These are phyloP conservation scores for Eulithis testata DNA, from an alignment of 2,888 invertebrate genomes.

Conservation along the genomic window DNA sequence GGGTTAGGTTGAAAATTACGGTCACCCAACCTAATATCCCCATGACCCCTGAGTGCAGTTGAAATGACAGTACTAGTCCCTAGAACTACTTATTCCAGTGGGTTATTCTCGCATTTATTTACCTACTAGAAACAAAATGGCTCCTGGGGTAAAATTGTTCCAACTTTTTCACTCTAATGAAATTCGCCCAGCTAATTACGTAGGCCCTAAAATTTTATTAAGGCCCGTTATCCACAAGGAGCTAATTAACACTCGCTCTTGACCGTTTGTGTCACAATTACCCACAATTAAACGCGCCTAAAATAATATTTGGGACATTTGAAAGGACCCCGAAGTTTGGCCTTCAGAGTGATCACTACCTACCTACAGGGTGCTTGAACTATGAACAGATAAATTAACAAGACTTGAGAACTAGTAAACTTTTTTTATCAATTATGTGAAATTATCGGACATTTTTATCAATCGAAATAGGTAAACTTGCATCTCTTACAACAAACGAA, in stretches of 20 bases:
- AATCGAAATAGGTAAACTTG: no score
- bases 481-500: no score
- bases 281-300: slow-evolving; percentile 57
- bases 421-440: no score
- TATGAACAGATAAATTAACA: background rate
- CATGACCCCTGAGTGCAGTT: background rate
- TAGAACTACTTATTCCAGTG: background rate
- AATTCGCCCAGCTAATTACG: slow-evolving; percentile 39
- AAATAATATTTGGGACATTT: slow-evolving; percentile 56
- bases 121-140: slow-evolving; percentile 20
- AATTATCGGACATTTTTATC: no score
- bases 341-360: slow-evolving; percentile 1
- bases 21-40: background rate
- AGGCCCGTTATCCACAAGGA: slow-evolving; percentile 37
- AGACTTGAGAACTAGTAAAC: no score
- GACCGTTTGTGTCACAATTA: slow-evolving; percentile 51
- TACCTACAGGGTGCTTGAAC: background rate
- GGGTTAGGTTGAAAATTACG: background rate
- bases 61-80: background rate
- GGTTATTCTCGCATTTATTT: background rate
- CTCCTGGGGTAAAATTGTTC: slow-evolving; percentile 16
- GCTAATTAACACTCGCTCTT: slow-evolving; percentile 40
- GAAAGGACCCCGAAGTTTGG: slow-evolving; percentile 8
- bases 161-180: slow-evolving; percentile 33
- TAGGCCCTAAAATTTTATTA: slow-evolving; percentile 37